A percentile compares a stretch with the other conserved stretches of the same genome.
Conservation (phyloP, 2,888 invertebrate genomes). For the Leptothorax acervorum region DNA sequence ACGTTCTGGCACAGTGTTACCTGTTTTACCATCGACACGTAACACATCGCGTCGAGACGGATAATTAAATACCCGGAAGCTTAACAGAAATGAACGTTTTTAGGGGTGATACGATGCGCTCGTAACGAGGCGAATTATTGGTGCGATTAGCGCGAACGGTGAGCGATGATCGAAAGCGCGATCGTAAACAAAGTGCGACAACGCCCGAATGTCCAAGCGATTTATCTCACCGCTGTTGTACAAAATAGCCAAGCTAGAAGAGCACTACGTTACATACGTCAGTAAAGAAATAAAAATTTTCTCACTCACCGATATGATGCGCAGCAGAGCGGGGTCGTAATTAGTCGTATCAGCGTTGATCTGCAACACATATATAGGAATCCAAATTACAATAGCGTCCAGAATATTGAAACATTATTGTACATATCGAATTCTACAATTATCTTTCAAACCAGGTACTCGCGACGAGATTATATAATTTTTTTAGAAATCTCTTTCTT, state of each 20-base stretch:
- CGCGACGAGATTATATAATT: too few species aligned
- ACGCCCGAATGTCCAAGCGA: slow-evolving; percentile 32
- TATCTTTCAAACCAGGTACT: too few species aligned
- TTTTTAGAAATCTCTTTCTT: too few species aligned
- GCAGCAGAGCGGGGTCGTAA: too few species aligned
- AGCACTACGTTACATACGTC: neutral
- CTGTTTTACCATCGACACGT: slow-evolving; percentile 55
- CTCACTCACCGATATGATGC: too few species aligned
- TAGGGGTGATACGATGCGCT: slow-evolving; percentile 20
- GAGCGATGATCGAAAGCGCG: slow-evolving; percentile 62
- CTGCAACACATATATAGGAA: too few species aligned
- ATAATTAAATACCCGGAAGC: slow-evolving; percentile 73
- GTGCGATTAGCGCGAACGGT: slow-evolving; percentile 63
- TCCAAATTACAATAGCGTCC: too few species aligned
- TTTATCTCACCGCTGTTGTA: slow-evolving; percentile 33
- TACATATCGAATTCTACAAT: too few species aligned
- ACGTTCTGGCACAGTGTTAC: slow-evolving; percentile 41
- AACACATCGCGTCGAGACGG: slow-evolving; percentile 57
- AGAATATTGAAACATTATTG: too few species aligned
- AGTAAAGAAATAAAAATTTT: too few species aligned
- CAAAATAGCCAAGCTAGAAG: slow-evolving; percentile 7
- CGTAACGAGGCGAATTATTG: slow-evolving; percentile 71
- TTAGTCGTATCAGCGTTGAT: too few species aligned
- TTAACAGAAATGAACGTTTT: slow-evolving; percentile 56
- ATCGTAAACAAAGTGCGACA: slow-evolving; percentile 52